A percentile compares a stretch with the other conserved stretches of the same genome.
Conservation (phyloP, 1,140 invertebrate genomes). For the Triops longicaudatus region DNA sequence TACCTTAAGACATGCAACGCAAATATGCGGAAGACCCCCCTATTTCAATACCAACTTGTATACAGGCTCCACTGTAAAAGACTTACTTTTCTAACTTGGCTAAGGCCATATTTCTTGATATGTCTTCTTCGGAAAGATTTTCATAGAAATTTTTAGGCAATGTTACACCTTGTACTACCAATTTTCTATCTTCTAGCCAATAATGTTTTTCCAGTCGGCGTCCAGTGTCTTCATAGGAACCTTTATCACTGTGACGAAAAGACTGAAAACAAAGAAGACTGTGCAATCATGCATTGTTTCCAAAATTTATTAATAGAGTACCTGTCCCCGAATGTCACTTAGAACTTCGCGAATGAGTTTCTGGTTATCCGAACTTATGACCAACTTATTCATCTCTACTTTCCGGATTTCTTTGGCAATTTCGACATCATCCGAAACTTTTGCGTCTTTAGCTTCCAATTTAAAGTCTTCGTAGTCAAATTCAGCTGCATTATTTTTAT, state of each 20-base stretch:
- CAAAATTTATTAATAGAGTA: slow-evolving; percentile 31
- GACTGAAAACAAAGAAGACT: slow-evolving; percentile 38
- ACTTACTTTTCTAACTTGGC: slow-evolving; percentile 57
- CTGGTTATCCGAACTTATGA: slow-evolving; percentile 53
- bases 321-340: slow-evolving; percentile 56
- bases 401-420: slow-evolving; percentile 38
- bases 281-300: slow-evolving; percentile 16
- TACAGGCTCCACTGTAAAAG: background rate
- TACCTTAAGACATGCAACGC: too few species aligned
- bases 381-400: slow-evolving; percentile 59
- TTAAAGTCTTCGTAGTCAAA: background rate
- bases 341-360: slow-evolving; percentile 59
- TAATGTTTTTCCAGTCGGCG: slow-evolving; percentile 55
- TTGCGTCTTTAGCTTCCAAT: background rate
- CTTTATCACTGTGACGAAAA: slow-evolving; percentile 42
- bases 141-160: slow-evolving; percentile 49
- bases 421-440: background rate
- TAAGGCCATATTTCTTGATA: slow-evolving; percentile 56
- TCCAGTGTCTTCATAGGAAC: slow-evolving; percentile 52
- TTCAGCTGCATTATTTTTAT: background rate
- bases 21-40: slow-evolving; percentile 22
- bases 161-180: slow-evolving; percentile 58
- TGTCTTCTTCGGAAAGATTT: slow-evolving; percentile 46
- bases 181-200: slow-evolving; percentile 61
- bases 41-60: slow-evolving; percentile 23